Percentiles rank a stretch among this genome's conserved stretches.
Evolutionary conservation across 2,113 vertebrate species (phyloP).

Genomic region (Leucopternis melanops): DNA sequence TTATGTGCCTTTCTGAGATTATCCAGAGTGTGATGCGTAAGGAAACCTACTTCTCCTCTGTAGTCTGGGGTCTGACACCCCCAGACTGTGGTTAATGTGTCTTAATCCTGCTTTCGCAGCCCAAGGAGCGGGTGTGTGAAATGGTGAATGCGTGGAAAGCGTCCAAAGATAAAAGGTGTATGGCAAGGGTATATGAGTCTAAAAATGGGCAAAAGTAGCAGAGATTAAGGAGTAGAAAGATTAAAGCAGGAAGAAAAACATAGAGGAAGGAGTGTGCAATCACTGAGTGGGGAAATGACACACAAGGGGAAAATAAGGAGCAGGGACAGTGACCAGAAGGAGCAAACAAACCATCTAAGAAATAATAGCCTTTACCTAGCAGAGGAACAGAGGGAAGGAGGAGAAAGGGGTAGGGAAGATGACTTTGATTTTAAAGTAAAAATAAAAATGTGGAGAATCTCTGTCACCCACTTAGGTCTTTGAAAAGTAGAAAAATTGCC

Average conservation of each 20-base stretch:
- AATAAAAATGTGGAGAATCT: not conserved
- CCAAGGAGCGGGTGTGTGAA: not conserved
- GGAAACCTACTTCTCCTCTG: not conserved
- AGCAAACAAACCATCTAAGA: not conserved
- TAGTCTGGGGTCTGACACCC: not conserved
- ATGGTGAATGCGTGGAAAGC: not conserved
- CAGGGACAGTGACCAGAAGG: not conserved
- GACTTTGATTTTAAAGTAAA: not conserved
- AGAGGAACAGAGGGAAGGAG: not conserved
- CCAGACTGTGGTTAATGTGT: not conserved
- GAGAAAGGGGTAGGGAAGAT: not conserved
- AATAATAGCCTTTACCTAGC: not conserved
- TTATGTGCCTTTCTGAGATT: not conserved
- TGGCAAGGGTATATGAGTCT: not conserved
- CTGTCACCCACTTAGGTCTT: not conserved
- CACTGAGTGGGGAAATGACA: not conserved
- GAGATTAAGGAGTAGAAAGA: not conserved
- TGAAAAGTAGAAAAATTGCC: not conserved
- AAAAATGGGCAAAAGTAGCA: not conserved
- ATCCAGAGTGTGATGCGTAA: fast-evolving
- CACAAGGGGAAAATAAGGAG: not conserved
- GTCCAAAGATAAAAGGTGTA: not conserved
- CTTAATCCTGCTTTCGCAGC: not conserved
- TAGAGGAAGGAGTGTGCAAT: not conserved
- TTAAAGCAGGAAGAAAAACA: not conserved